phyloP scores from a whole-genome alignment of 2,797 vertebrate genomes.

The Scolopax rusticola region DNA sequence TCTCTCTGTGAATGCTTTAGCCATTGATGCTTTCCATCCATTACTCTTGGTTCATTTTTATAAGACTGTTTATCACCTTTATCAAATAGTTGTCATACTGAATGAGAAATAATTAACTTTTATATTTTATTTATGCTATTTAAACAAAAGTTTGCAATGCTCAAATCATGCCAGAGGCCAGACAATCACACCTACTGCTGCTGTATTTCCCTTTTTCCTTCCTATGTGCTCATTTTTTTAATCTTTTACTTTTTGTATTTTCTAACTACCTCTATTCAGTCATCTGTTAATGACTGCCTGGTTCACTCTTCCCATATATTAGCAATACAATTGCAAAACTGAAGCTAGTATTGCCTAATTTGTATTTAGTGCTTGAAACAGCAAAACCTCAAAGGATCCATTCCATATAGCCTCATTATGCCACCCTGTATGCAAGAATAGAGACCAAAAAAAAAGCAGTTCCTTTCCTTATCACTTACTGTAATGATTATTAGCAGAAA shows the following conservation, averaged over 20 bases:
- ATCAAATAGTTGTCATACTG: background rate
- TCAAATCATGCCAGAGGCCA: background rate
- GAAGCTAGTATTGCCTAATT: background rate
- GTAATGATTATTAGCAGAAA: background rate
- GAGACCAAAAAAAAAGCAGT: background rate
- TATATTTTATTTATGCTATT: background rate
- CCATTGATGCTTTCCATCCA: background rate
- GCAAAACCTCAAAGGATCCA: fast-evolving
- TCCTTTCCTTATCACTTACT: background rate
- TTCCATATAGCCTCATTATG: background rate
- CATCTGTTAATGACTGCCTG: background rate
- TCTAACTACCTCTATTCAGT: background rate
- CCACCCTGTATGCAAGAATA: background rate
- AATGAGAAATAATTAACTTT: background rate
- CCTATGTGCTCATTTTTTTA: background rate
- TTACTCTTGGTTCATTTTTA: background rate
- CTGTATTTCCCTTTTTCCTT: background rate
- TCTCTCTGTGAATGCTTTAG: background rate
- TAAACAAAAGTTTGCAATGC: background rate
- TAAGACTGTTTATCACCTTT: background rate
- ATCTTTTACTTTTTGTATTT: background rate
- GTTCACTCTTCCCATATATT: background rate
- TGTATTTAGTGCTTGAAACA: background rate
- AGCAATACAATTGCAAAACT: background rate
- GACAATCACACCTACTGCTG: background rate